Evolutionary conservation across 2,113 vertebrate genomes (phyloP).

Genomic region (Poeciliopsis turrubarensis): DNA sequence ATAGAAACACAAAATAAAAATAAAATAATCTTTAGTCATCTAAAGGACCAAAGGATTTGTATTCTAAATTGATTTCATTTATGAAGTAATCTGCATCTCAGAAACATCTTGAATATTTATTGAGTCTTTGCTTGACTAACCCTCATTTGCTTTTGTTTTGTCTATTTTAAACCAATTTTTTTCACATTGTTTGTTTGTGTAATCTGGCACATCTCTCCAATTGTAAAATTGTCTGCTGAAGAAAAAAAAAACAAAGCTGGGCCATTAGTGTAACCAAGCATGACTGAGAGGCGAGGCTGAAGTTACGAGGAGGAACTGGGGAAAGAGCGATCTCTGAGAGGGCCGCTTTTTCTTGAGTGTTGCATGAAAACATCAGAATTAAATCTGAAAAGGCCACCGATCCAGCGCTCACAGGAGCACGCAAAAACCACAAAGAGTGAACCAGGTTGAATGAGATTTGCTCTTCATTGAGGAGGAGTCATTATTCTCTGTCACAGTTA

Average conservation of each 20-base stretch:
- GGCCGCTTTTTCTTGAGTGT: slow-evolving; percentile 44
- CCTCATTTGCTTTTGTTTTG: slow-evolving; percentile 26
- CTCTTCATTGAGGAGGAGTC: slow-evolving; percentile 36
- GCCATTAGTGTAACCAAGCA: slow-evolving; percentile 4
- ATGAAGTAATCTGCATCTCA: slow-evolving; percentile 2
- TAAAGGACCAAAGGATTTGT: slow-evolving; percentile 4
- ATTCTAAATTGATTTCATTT: slow-evolving; percentile 24
- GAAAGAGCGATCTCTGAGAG: slow-evolving; percentile 27
- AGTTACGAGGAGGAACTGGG: slow-evolving; percentile 1
- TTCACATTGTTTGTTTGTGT: slow-evolving; percentile 29
- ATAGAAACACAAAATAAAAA: no score
- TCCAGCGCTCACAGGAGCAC: slow-evolving; percentile 9
- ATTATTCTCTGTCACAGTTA: slow-evolving; percentile 42
- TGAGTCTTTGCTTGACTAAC: slow-evolving; percentile 26
- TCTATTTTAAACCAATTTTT: slow-evolving; percentile 21
- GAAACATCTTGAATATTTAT: slow-evolving; percentile 26
- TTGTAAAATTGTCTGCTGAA: slow-evolving; percentile 2
- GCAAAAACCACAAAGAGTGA: slow-evolving; percentile 13
- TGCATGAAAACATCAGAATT: slow-evolving; percentile 22
- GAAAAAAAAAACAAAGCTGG: slow-evolving; percentile 17
- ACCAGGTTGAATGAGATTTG: slow-evolving; percentile 58
- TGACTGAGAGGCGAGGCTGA: slow-evolving; percentile 19
- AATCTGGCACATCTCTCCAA: slow-evolving; percentile 30
- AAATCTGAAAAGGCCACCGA: slow-evolving; percentile 36
- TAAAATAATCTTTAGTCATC: no score